Base-by-base conservation (phyloP, 2,797 vertebrate species). In the Malacoctenus gilli region DNA sequence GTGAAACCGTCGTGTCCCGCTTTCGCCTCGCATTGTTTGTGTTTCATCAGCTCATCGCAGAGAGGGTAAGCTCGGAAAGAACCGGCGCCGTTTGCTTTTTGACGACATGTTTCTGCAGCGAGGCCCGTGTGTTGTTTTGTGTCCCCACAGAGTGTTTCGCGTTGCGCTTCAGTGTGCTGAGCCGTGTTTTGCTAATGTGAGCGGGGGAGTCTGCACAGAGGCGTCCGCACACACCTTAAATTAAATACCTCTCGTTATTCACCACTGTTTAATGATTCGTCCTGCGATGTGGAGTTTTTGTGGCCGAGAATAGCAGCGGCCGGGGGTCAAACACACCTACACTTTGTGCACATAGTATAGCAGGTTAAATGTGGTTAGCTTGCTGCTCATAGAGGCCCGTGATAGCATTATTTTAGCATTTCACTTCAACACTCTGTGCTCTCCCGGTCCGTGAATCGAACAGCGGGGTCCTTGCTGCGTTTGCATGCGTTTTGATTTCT, bases 11-110 rank as follows among this genome's bases (percentile, higher is more conserved):
- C 21, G 40, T 19, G 40, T 16, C 13, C 15, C 11, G 51, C 54
- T 44, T 72, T 41, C 31, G 54, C 9, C 16, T 16, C 52, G 46
- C 63, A 23, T 28, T 58, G 65, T 64, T 61, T 57, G 36, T 23
- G 63, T 67, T 54, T 36, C 56, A 61, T 20, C 63, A 30, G 52
- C 16, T 46, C 57, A 46, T 48, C 58, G 49, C 52, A 70, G 61
- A 82, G 75, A 84, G 82, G 87, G 88, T 90, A 83, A 88, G 88
- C 3, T 10, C 3, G 0, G 1, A 11, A 34, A 16, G 20, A 23
- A 14, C 9, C 2, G 3, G 2, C 8, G 8, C 10, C 0, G 5
- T 38, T 32, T 37, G 34, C 22, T 1, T 36, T 36, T 58, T 2
- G 12, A 23, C 38, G 4, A 34, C 15, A n/a, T 20, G 14, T 51